These are phyloP conservation scores for Pipistrellus kuhlii DNA, from an alignment of 2,797 vertebrate species.

Conservation along the genomic window DNA sequence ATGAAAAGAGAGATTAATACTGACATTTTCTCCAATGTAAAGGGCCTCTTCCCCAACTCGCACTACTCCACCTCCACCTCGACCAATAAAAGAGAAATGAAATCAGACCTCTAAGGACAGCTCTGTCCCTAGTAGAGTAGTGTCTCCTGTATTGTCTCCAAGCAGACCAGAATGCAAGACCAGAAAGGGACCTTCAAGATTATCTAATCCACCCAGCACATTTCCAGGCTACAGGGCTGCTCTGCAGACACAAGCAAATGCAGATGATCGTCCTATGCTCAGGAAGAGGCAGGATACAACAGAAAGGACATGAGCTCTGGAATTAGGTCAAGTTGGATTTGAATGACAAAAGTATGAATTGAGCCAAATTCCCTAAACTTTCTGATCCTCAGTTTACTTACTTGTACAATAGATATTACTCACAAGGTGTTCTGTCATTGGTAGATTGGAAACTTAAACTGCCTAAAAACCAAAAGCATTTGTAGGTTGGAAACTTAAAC, in stretches of 20 bases:
- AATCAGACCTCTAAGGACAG: not conserved
- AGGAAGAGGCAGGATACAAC: not conserved
- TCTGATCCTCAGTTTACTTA: not conserved
- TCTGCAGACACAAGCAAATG: not conserved
- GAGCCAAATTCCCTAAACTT: not conserved
- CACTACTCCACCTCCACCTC: rapidly evolving
- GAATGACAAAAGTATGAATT: not conserved
- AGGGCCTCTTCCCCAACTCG: not conserved
- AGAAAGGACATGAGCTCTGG: not conserved
- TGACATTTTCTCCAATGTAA: not conserved
- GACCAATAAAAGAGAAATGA: not conserved
- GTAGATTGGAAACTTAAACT: not conserved
- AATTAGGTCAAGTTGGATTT: not conserved
- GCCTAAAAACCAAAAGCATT: not conserved
- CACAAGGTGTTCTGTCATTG: not conserved
- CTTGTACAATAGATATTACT: not conserved
- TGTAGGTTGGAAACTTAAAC: not conserved
- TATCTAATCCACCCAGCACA: not conserved
- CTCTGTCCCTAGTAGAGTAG: not conserved
- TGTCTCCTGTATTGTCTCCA: not conserved
- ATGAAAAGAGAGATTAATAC: not conserved
- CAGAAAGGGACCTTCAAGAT: not conserved
- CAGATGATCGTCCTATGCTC: not conserved
- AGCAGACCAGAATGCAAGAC: not conserved
- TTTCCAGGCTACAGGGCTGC: not conserved